Evolutionary conservation across 2,113 vertebrate species (phyloP).

Genomic region (Emydura subglobosa): DNA sequence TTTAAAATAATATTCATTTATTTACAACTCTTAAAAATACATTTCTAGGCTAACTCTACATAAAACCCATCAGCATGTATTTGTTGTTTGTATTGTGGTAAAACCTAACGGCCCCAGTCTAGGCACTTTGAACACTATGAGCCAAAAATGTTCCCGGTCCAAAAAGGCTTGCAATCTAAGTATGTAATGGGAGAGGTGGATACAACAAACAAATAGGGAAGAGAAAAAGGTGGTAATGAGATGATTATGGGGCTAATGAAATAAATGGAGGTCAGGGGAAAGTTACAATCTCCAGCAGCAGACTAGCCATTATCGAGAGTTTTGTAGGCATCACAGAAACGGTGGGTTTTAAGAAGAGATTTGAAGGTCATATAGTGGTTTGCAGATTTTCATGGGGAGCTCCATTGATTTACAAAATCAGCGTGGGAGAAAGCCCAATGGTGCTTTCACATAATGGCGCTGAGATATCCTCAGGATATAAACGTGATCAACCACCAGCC

Average conservation of each 20-base stretch:
- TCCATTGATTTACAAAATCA: background rate
- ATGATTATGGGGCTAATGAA: background rate
- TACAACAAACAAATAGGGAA: background rate
- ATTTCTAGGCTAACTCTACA: background rate
- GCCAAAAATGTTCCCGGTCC: background rate
- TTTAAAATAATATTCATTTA: background rate
- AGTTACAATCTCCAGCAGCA: background rate
- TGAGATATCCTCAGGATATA: background rate
- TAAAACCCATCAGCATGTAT: background rate
- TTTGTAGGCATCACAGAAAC: background rate
- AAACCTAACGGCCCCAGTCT: background rate
- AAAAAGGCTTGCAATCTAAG: background rate
- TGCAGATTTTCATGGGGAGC: background rate
- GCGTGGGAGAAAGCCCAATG: background rate
- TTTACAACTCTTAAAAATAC: background rate
- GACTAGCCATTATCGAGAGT: background rate
- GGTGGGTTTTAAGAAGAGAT: background rate
- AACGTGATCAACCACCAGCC: background rate
- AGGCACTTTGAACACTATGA: background rate
- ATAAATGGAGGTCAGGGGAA: background rate
- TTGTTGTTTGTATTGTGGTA: background rate
- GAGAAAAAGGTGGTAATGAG: background rate
- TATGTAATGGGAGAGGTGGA: background rate
- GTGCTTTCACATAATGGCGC: background rate
- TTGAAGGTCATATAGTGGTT: fast-evolving